These are phyloP conservation scores for Noctilio leporinus DNA, from an alignment of 2,113 vertebrate species.

Conservation along the genomic window DNA sequence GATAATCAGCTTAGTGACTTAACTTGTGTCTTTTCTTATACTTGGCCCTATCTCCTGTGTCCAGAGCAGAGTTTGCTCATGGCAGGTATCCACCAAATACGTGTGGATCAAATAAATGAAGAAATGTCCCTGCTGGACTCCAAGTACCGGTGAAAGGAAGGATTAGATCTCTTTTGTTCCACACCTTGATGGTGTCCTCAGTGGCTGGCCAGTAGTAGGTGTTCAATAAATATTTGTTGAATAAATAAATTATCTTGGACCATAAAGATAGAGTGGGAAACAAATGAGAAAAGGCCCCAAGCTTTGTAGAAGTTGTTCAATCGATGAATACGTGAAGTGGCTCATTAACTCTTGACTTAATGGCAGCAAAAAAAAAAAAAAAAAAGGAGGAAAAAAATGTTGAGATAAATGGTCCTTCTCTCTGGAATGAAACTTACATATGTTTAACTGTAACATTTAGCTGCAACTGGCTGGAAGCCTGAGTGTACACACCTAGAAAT, in stretches of 20 bases:
- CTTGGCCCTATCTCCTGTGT: neutral
- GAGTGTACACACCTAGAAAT: neutral
- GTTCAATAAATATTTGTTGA: neutral
- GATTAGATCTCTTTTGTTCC: neutral
- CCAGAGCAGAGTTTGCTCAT: neutral
- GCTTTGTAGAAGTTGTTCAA: neutral
- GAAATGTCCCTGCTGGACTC: neutral
- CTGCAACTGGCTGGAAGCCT: neutral
- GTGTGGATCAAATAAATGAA: neutral
- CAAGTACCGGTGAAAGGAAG: neutral
- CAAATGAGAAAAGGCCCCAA: neutral
- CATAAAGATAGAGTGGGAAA: neutral
- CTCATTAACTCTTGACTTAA: neutral
- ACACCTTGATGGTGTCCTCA: neutral
- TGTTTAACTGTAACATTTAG: neutral
- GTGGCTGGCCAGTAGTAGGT: neutral
- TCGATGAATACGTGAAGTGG: neutral
- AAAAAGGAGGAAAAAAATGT: neutral
- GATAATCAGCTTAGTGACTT: too few relatives aligned
- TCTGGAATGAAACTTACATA: neutral
- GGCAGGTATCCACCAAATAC: neutral
- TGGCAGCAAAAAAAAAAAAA: neutral
- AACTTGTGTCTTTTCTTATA: neutral
- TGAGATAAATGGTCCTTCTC: neutral
- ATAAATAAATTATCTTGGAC: neutral